Conservation (phyloP, 2,113 vertebrate genomes). For the Loxodonta africana region DNA sequence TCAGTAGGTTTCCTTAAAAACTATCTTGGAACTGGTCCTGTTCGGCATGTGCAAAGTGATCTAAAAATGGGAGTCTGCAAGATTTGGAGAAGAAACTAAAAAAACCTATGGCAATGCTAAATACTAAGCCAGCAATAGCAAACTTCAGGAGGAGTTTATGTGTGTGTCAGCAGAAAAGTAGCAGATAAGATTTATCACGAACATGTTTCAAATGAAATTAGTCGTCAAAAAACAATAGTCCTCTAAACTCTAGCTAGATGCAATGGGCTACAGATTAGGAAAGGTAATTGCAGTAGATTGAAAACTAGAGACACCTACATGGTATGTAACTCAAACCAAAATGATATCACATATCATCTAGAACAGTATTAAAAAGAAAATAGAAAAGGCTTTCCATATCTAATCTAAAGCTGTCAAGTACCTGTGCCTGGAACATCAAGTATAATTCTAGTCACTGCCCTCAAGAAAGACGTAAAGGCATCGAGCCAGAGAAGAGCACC, state of each 20-base stretch:
- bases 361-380: not conserved
- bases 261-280: not conserved
- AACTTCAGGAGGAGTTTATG: not conserved
- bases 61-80: not conserved
- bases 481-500: not conserved
- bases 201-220: constrained; percentile 5
- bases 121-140: not conserved
- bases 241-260: not conserved
- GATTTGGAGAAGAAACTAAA: constrained; percentile 25
- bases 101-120: not conserved
- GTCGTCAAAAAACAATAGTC: not conserved
- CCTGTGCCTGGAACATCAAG: not conserved
- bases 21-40: not conserved
- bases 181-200: not conserved
- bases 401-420: not conserved
- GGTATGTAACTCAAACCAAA: not conserved
- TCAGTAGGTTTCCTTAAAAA: not conserved
- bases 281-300: not conserved
- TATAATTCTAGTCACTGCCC: not conserved
- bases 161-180: constrained; percentile 5
- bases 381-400: not conserved
- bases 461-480: not conserved
- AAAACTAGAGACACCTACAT: not conserved
- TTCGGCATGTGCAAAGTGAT: constrained; percentile 35
- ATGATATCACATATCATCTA: not conserved